phyloP scores from a whole-genome alignment of 1,140 invertebrate genomes.

The Uloborus diversus region DNA sequence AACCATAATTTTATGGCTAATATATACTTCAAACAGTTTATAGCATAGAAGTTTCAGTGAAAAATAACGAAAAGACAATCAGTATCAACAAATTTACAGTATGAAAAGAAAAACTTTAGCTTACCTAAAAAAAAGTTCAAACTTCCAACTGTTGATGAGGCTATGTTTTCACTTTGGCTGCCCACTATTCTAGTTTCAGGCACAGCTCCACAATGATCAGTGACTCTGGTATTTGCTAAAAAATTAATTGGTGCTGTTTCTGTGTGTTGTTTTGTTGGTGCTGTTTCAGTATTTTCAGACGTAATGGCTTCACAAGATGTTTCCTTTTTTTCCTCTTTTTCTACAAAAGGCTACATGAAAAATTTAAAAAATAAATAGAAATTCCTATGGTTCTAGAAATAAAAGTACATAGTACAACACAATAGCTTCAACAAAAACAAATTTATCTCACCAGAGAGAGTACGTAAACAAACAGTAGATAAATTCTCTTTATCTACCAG shows the following conservation, averaged over 20 bases:
- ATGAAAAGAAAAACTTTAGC: not conserved
- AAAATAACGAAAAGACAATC: too few relatives aligned
- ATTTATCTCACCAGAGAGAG: too few relatives aligned
- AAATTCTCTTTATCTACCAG: too few relatives aligned
- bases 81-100: not conserved
- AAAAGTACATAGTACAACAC: too few relatives aligned
- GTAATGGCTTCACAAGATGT: not conserved
- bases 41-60: too few relatives aligned
- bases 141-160: constrained; percentile 42
- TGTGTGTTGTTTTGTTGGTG: too few relatives aligned
- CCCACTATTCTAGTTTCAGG: constrained; percentile 10
- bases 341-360: not conserved
- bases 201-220: constrained; percentile 24
- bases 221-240: constrained; percentile 52
- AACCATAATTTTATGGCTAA: too few relatives aligned
- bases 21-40: too few relatives aligned
- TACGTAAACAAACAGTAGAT: too few relatives aligned
- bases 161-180: not conserved
- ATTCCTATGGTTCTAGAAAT: too few relatives aligned
- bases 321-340: not conserved
- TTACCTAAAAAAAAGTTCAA: constrained; percentile 54
- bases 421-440: too few relatives aligned
- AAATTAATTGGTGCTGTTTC: constrained; percentile 28
- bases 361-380: not conserved
- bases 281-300: not conserved